Base-by-base conservation (phyloP, 2,797 vertebrate genomes). In the Acipenser oxyrinchus region DNA sequence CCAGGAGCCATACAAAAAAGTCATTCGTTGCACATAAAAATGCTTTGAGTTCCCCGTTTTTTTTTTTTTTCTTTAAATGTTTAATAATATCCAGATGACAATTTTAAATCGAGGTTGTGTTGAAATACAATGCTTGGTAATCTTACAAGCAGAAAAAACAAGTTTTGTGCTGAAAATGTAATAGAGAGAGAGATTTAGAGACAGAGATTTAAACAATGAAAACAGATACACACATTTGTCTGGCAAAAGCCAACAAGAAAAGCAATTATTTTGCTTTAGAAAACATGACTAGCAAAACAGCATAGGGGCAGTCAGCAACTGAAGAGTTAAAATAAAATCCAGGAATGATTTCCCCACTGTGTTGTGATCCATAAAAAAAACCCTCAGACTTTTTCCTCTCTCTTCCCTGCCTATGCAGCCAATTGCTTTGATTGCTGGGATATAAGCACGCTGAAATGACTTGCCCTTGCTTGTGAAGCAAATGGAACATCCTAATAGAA, bases 401-500 rank as follows among this genome's bases (percentile, higher is more conserved):
- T 83, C 84, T 88, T 89, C 84, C 85, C 87, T 84, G 87, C 84
- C 90, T 90, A 89, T 89, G 91, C 91, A 92, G 90, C 91, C 92
- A 94, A 94, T 93, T 92, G 92, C 91, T 96, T 93, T 95, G 94
- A 98, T 96, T 98, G 92, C 90, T 81, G 84, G 86, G 93, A 94
- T 93, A 92, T 87, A 90, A 92, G 90, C 91, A 88, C 88, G 88
- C 90, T 89, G 89, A 91, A 95, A 97, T 93, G 92, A 91, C 92
- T 95, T 89, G 93, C 94, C 91, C 93, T 95, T 93, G 93, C 94
- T 94, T 93, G 94, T 94, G 93, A 93, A 93, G 93, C 94, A 95
- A 96, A 97, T 95, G 94, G 95, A 95, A 97, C 90, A 90, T 91
- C 91, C 92, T 97, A 97, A 97, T 97, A 94, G 94, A 96, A 96